Evolutionary conservation across 2,797 vertebrate species (phyloP).

Genomic region (Acrossocheilus wenchowensis): DNA sequence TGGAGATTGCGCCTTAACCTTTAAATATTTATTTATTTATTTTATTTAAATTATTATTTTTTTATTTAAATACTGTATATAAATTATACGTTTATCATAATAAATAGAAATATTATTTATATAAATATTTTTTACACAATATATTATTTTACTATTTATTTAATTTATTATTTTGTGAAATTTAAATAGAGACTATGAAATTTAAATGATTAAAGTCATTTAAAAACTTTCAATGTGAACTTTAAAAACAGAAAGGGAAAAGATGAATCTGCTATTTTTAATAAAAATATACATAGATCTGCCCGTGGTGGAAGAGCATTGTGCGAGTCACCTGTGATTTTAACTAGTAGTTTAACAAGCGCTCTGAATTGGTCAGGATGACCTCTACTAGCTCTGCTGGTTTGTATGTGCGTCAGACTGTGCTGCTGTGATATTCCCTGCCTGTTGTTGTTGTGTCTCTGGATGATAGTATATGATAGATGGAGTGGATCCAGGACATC

Average conservation of each 20-base stretch:
- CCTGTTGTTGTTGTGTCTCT: constrained; percentile 78
- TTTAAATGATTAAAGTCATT: background rate
- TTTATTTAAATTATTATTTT: background rate
- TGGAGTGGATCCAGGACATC: constrained; percentile 84
- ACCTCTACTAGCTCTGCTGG: background rate
- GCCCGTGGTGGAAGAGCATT: background rate
- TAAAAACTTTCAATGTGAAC: background rate
- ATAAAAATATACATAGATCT: background rate
- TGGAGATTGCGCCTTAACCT: background rate
- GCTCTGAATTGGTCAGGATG: constrained; percentile 4
- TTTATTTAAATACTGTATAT: background rate
- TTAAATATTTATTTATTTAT: background rate
- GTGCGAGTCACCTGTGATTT: background rate
- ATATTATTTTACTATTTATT: background rate
- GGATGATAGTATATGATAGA: constrained; percentile 81
- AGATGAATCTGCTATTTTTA: background rate
- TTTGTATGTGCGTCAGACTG: background rate
- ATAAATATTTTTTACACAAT: background rate
- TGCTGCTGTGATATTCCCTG: constrained; percentile 71
- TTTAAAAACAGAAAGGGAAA: background rate
- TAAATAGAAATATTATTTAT: background rate
- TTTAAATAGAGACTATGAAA: background rate
- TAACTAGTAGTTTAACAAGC: background rate
- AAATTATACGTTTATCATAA: background rate
- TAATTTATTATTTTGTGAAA: background rate